Conservation (phyloP, 2,113 vertebrate genomes). For the Alethe castanea region DNA sequence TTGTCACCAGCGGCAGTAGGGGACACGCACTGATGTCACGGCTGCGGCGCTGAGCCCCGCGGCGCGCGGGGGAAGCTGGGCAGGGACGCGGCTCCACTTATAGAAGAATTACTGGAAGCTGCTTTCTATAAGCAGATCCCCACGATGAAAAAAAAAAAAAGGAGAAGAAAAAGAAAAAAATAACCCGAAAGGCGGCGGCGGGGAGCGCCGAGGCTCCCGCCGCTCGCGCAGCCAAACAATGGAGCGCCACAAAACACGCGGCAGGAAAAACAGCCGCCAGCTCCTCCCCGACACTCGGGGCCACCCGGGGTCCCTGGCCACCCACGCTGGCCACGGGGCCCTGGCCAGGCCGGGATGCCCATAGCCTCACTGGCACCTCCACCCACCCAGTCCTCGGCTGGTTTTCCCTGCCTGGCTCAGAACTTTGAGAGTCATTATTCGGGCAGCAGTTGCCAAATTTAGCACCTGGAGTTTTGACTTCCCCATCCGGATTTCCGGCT, state of each 20-base stretch:
- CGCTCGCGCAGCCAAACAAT: constrained; percentile 76
- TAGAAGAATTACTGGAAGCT: constrained; percentile 96
- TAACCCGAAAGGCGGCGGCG: constrained; percentile 18
- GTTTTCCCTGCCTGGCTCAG: neutral
- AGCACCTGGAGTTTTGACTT: neutral
- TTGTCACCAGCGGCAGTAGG: neutral
- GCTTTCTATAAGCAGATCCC: constrained; percentile 86
- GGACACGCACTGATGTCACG: constrained; percentile 50
- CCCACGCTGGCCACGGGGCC: neutral
- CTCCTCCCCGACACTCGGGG: constrained; percentile 3
- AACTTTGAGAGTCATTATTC: neutral
- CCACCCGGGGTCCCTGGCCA: constrained; percentile 17
- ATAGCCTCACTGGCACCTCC: neutral
- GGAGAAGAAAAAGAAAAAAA: neutral
- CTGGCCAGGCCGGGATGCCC: neutral
- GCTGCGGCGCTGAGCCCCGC: constrained; percentile 29
- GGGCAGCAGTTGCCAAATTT: neutral
- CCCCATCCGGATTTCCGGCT: neutral
- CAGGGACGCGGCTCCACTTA: constrained; percentile 58
- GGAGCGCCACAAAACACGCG: constrained; percentile 78
- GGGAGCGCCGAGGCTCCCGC: constrained; percentile 61
- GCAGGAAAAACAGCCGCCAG: constrained; percentile 79
- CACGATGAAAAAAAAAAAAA: neutral
- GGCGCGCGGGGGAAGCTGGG: constrained; percentile 66
- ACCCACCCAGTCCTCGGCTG: accelerated